phyloP scores from a whole-genome alignment of 2,888 invertebrate genomes.

The Ectropis crepuscularia region DNA sequence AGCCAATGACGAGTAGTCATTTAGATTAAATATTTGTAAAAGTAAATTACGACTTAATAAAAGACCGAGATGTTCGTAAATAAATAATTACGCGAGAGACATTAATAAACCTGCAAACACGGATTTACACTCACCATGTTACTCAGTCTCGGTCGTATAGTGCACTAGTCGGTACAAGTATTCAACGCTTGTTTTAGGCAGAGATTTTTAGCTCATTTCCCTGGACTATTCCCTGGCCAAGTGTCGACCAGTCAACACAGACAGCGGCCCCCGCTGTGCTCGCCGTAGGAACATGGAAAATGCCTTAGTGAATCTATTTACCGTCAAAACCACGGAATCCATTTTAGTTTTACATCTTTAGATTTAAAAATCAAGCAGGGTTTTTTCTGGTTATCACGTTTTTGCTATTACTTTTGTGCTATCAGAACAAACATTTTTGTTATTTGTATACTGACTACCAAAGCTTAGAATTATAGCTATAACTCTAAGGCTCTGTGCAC shows the following conservation, averaged over 20 bases:
- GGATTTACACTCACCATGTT: constrained; percentile 13
- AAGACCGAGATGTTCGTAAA: background rate
- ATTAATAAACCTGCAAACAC: constrained; percentile 9
- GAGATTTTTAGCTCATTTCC: constrained; percentile 37
- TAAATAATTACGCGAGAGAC: background rate
- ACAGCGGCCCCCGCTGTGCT: constrained; percentile 48
- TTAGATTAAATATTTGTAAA: too few species aligned
- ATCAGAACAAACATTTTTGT: too few species aligned
- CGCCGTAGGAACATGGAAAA: constrained; percentile 71
- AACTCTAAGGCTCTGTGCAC: too few species aligned
- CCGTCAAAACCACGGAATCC: constrained; percentile 65
- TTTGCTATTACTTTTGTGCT: background rate
- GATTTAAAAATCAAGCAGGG: too few species aligned
- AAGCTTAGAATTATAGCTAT: too few species aligned
- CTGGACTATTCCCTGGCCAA: constrained; percentile 42
- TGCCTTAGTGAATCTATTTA: constrained; percentile 78
- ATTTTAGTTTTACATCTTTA: constrained; percentile 54
- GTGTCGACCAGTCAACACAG: constrained; percentile 33
- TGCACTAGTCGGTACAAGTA: constrained; percentile 5
- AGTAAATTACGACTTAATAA: too few species aligned
- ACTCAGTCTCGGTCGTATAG: background rate
- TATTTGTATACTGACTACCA: too few species aligned
- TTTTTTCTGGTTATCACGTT: constrained; percentile 35
- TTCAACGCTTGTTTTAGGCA: constrained; percentile 8
- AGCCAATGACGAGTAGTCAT: too few species aligned